These are phyloP conservation scores for Sisor rabdophorus DNA, from an alignment of 2,113 vertebrate species.

Conservation along the genomic window DNA sequence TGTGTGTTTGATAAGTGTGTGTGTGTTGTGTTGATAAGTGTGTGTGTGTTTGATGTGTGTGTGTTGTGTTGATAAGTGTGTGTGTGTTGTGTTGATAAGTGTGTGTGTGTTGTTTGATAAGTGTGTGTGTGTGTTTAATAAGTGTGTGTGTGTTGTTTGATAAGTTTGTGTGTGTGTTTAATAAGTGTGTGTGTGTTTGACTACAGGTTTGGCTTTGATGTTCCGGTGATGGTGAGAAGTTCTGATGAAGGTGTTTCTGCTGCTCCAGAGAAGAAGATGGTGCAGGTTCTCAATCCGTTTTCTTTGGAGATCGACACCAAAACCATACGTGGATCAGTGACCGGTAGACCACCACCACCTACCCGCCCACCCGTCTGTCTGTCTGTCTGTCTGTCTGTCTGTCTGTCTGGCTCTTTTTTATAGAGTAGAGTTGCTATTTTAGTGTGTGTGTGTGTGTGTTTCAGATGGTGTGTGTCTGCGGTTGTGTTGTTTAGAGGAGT, in stretches of 20 bases:
- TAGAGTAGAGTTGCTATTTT: no score
- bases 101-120: not conserved
- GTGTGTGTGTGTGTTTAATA: not conserved
- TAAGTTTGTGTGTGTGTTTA: not conserved
- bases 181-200: not conserved
- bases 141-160: not conserved
- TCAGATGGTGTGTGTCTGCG: conserved; percentile 77
- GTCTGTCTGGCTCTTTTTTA: conserved; percentile 53
- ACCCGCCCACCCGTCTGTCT: not conserved
- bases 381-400: not conserved
- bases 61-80: not conserved
- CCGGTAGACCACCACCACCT: conserved; percentile 67
- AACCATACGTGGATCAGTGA: conserved; percentile 54
- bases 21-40: not conserved
- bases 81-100: not conserved
- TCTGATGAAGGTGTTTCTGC: conserved; percentile 76
- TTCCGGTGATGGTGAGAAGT: conserved; percentile 88
- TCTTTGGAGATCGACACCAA: conserved; percentile 69
- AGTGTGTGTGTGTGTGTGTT: conserved; percentile 32
- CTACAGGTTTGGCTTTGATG: conserved; percentile 86
- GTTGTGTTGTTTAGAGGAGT: conserved; percentile 81
- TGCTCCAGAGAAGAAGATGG: conserved; percentile 85
- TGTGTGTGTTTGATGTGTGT: not conserved
- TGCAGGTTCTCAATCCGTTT: conserved; percentile 92
- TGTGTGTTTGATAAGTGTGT: not conserved